Base-by-base conservation (phyloP, 2,113 vertebrate species). In the Phalacrocorax pelagicus region DNA sequence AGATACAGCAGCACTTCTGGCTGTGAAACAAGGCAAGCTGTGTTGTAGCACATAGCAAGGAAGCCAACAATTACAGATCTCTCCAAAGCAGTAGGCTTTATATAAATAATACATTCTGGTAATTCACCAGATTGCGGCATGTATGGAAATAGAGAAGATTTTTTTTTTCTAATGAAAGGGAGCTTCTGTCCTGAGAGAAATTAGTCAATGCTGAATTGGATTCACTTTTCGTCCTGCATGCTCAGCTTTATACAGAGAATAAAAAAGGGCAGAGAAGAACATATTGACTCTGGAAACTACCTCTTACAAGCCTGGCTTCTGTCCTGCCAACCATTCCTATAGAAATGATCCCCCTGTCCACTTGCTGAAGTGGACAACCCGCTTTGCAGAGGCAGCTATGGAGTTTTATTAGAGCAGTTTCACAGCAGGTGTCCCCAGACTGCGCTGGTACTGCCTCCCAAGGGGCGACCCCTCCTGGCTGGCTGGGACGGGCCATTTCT, bases 1-100 rank as follows among this genome's bases (percentile, higher is more conserved):
- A 79, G 90, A 36, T n/a, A 6, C 63, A 94, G 95, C 92, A 65
- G 94, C 94, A 55, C 78, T 92, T 65, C 72, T 97, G 97, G 92
- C 93, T 92, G 87, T 59, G 90, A 59, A 83, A 95, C 90, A 75
- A 93, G 86, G 90, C 82, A 90, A 72, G 77, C 79, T 93, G 90
- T 52, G 87, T 65, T 95, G 87, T 46, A 81, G 80, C 2, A 3
- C 38, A 4, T 3, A n/a, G 85, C 52, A 38, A 77, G 80, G 66
- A 63, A 93, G 80, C 79, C 89, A 84, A 46, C 70, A 78, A 1
- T 80, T 69, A 77, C 1, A 10, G 74, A 71, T 84, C 8, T 20
- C 74, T 86, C 88, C 71, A 69, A 65, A 92, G 89, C 86, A 95
- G 94, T 94, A 92, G 75, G 95, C 12, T 95, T 88, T 81, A 34